These are phyloP conservation scores for Lordiphosa collinella DNA, from an alignment of 1,140 invertebrate genomes.

Conservation along the genomic window DNA sequence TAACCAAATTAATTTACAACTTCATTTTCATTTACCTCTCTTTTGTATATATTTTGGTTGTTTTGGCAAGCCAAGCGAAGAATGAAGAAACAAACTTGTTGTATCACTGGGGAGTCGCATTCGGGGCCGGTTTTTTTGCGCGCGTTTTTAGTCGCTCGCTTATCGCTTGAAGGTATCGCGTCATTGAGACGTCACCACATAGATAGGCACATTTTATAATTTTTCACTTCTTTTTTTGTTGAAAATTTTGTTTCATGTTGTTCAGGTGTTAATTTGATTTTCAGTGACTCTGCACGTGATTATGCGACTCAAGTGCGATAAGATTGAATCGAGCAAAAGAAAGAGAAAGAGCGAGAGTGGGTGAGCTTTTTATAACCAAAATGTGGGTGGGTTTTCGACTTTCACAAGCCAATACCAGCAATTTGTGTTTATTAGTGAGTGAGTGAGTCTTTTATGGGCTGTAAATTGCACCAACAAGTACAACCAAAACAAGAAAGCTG, in stretches of 20 bases:
- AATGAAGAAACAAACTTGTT: slow-evolving; percentile 53
- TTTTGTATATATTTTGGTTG: not conserved
- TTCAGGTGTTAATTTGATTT: slow-evolving; percentile 71
- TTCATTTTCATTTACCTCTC: slow-evolving; percentile 49
- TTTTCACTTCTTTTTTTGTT: slow-evolving; percentile 18
- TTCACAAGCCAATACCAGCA: slow-evolving; percentile 30
- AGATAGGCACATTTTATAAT: slow-evolving; percentile 44
- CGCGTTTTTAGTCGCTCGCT: slow-evolving; percentile 28
- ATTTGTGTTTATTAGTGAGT: slow-evolving; percentile 46
- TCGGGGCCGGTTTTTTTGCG: slow-evolving; percentile 41
- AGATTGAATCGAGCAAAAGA: too few species aligned
- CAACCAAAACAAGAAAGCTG: slow-evolving; percentile 8
- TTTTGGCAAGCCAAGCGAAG: slow-evolving; percentile 19
- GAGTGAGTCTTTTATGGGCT: slow-evolving; percentile 48
- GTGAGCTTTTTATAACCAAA: slow-evolving; percentile 50
- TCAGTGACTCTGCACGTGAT: slow-evolving; percentile 16
- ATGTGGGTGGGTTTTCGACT: slow-evolving; percentile 25
- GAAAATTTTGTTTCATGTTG: slow-evolving; percentile 32
- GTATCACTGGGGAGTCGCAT: too few species aligned
- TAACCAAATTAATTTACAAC: slow-evolving; percentile 64
- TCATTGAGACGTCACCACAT: slow-evolving; percentile 56
- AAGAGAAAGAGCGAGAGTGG: slow-evolving; percentile 13
- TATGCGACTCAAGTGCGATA: slow-evolving; percentile 57
- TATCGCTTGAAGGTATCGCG: slow-evolving; percentile 33
- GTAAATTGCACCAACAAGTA: slow-evolving; percentile 12